These are phyloP conservation scores for Drosophila tristis DNA, from an alignment of 1,140 invertebrate species.

Conservation along the genomic window DNA sequence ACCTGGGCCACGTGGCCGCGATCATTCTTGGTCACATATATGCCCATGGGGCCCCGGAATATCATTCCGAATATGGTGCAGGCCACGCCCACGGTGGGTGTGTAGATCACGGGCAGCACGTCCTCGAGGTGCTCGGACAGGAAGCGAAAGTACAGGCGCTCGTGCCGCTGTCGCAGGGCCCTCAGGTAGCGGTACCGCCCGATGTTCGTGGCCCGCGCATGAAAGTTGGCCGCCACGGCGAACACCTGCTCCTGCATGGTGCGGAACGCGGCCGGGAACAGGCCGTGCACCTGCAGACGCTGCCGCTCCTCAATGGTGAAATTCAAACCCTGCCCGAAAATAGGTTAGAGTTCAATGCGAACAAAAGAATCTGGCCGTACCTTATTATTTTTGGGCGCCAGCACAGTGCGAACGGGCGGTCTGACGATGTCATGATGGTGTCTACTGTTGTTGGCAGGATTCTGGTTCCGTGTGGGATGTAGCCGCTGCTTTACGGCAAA, in stretches of 20 bases:
- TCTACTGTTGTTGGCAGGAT: not conserved
- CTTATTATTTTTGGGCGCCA: slow-evolving; percentile 34
- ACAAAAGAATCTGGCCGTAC: not conserved
- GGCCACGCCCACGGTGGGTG: slow-evolving; percentile 89
- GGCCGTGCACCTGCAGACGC: slow-evolving; percentile 88
- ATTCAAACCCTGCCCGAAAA: slow-evolving; percentile 13
- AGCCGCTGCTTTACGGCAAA: not conserved
- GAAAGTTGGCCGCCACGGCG: slow-evolving; percentile 89
- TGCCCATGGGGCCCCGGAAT: slow-evolving; percentile 89
- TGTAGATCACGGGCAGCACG: slow-evolving; percentile 89
- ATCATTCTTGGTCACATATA: slow-evolving; percentile 98
- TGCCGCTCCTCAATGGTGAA: slow-evolving; percentile 53
- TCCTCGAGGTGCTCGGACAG: slow-evolving; percentile 94
- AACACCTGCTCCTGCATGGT: slow-evolving; percentile 92
- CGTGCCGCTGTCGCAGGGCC: slow-evolving; percentile 93
- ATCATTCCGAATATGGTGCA: slow-evolving; percentile 84
- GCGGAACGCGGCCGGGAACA: slow-evolving; percentile 92
- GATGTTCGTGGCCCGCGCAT: slow-evolving; percentile 90
- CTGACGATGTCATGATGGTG: slow-evolving; percentile 1
- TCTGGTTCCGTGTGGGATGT: slow-evolving; percentile 1
- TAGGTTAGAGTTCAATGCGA: not conserved
- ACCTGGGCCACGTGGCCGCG: slow-evolving; percentile 95
- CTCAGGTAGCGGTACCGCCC: slow-evolving; percentile 94
- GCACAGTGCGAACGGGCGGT: not conserved
- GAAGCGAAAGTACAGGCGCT: slow-evolving; percentile 97